Evolutionary conservation across 2,888 invertebrate species (phyloP).

Genomic region (Agapostemon virescens): DNA sequence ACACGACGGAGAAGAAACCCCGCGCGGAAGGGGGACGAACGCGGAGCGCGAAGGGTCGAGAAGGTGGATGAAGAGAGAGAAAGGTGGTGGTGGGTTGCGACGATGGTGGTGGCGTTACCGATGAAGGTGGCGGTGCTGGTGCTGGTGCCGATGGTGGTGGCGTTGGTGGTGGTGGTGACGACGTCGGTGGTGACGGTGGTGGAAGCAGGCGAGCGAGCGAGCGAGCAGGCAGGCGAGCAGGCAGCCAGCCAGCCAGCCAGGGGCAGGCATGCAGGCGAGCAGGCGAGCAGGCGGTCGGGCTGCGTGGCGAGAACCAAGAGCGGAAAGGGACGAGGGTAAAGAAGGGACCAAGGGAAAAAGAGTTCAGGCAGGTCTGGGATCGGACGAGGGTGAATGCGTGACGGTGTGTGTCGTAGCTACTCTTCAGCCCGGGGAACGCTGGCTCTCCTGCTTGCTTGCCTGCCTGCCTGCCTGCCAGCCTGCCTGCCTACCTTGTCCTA

Average conservation of each 20-base stretch:
- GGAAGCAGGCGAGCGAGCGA: constrained; percentile 37
- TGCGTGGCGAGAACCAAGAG: constrained; percentile 47
- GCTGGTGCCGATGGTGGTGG: constrained; percentile 30
- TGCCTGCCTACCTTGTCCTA: constrained; percentile 34
- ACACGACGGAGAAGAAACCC: constrained; percentile 30
- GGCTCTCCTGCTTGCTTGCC: constrained; percentile 47
- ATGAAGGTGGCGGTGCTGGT: constrained; percentile 31
- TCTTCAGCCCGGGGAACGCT: constrained; percentile 57
- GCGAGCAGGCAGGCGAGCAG: constrained; percentile 32
- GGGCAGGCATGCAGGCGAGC: constrained; percentile 49
- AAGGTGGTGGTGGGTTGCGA: constrained; percentile 24
- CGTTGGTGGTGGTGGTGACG: constrained; percentile 33
- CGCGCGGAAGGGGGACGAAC: constrained; percentile 38
- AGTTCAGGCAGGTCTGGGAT: constrained; percentile 77
- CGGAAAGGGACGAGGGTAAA: constrained; percentile 64
- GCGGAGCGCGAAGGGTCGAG: constrained; percentile 56
- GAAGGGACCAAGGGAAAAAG: constrained; percentile 74
- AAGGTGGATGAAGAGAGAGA: constrained; percentile 54
- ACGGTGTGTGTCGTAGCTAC: constrained; percentile 69
- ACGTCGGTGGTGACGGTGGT: constrained; percentile 39
- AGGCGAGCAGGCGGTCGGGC: constrained; percentile 52
- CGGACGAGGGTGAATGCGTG: constrained; percentile 76
- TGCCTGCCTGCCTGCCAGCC: constrained; percentile 1
- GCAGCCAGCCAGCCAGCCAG: constrained; percentile 52
- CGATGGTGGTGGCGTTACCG: constrained; percentile 21